A percentile compares a stretch with the other conserved stretches of the same genome.
These are phyloP conservation scores for Drosophila biarmipes DNA, from an alignment of 1,140 invertebrate species.

Conservation along the genomic window DNA sequence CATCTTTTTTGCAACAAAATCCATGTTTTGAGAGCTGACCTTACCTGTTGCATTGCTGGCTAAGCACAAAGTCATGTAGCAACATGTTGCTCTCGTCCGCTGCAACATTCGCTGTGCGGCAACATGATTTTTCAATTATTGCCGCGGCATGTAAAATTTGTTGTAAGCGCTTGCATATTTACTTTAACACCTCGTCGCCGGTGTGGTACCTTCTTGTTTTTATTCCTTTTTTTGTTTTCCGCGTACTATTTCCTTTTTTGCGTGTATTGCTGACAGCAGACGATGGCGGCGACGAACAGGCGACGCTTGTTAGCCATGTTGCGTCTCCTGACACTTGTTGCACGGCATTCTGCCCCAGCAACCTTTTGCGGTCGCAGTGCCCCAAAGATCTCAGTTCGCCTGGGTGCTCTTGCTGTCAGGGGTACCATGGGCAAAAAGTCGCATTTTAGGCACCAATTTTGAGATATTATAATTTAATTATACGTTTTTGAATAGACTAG, in stretches of 20 bases:
- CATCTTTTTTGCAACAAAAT: slow-evolving; percentile 13
- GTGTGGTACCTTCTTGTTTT: background rate
- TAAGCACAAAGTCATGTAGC: slow-evolving; percentile 70
- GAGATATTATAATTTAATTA: too few species aligned
- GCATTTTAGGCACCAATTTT: background rate
- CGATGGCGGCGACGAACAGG: slow-evolving; percentile 35
- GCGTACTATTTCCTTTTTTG: slow-evolving; percentile 8
- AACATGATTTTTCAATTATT: slow-evolving; percentile 77
- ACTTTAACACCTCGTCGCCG: slow-evolving; percentile 59
- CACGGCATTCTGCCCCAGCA: slow-evolving; percentile 71
- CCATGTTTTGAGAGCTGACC: slow-evolving; percentile 34
- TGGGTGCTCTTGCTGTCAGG: background rate
- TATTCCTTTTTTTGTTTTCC: background rate
- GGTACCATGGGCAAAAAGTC: background rate
- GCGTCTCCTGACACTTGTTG: slow-evolving; percentile 64
- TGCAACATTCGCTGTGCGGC: slow-evolving; percentile 59
- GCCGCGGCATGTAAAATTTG: slow-evolving; percentile 69
- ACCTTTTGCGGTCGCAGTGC: slow-evolving; percentile 61
- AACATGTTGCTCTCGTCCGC: slow-evolving; percentile 41
- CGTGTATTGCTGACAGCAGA: slow-evolving; percentile 57
- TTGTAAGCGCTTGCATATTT: slow-evolving; percentile 69
- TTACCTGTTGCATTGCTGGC: slow-evolving; percentile 15
- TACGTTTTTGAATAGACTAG: too few species aligned
- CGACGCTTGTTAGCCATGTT: slow-evolving; percentile 74
- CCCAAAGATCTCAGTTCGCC: slow-evolving; percentile 30